Evolutionary conservation across 2,888 invertebrate genomes (phyloP).

Genomic region (Heterodera filipjevi): DNA sequence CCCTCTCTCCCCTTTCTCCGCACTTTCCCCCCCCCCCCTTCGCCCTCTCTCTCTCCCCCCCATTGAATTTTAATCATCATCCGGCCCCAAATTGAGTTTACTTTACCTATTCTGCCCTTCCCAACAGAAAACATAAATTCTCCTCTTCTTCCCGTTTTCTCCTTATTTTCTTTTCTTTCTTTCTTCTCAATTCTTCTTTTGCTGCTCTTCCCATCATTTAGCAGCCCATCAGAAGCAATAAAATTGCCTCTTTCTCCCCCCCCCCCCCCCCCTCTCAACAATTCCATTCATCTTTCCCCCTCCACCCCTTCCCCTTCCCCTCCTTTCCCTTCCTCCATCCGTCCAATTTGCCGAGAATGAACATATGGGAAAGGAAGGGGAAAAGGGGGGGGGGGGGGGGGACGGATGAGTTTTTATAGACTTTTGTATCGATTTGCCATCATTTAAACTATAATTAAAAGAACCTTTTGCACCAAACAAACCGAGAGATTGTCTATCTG

Average conservation of each 20-base stretch:
- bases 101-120: background rate
- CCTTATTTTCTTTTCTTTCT: background rate
- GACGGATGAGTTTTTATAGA: background rate
- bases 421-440: conserved; percentile 7
- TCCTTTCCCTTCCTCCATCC: background rate
- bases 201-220: conserved; percentile 3
- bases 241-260: conserved; percentile 3
- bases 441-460: background rate
- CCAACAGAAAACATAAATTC: background rate
- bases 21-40: background rate
- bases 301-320: background rate
- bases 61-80: conserved; percentile 20
- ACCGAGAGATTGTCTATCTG: background rate
- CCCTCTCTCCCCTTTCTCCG: background rate
- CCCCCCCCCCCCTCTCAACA: background rate
- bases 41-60: background rate
- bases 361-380: background rate
- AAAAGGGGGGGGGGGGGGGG: background rate
- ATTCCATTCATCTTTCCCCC: background rate
- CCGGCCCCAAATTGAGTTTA: conserved; percentile 17
- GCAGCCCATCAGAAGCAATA: conserved; percentile 21
- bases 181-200: background rate
- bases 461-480: background rate
- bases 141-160: background rate
- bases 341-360: conserved; percentile 7